These are phyloP conservation scores for Drosophila greeni DNA, from an alignment of 2,888 invertebrate genomes.

Conservation along the genomic window DNA sequence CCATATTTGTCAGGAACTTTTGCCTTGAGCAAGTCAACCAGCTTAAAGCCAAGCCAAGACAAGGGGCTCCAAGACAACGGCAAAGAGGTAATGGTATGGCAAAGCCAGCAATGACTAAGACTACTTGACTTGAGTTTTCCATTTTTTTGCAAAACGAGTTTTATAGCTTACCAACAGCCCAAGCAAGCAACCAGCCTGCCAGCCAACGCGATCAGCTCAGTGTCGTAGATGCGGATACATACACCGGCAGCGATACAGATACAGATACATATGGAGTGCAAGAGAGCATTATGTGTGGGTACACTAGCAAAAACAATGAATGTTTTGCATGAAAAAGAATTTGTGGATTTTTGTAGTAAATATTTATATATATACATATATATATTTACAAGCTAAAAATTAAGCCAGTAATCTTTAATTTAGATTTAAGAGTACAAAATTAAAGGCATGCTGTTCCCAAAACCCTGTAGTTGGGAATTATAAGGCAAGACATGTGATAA, in stretches of 20 bases:
- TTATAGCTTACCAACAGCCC: constrained; percentile 32
- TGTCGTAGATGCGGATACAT: constrained; percentile 18
- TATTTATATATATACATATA: neutral
- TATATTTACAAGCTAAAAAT: neutral
- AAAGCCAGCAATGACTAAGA: constrained; percentile 41
- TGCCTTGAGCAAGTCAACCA: constrained; percentile 49
- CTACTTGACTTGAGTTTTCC: constrained; percentile 45
- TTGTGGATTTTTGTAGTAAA: neutral
- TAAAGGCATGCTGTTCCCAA: neutral
- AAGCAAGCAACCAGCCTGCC: constrained; percentile 13
- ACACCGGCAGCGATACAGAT: constrained; percentile 10
- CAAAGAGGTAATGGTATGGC: constrained; percentile 30
- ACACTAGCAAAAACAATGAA: neutral
- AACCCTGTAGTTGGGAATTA: neutral
- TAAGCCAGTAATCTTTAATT: neutral
- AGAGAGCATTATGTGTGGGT: neutral
- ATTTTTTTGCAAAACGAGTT: constrained; percentile 56
- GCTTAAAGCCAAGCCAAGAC: constrained; percentile 5
- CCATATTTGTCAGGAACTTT: constrained; percentile 60
- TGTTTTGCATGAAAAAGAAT: neutral
- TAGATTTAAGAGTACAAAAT: neutral
- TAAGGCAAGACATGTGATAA: neutral
- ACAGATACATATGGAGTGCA: constrained; percentile 11
- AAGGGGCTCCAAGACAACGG: constrained; percentile 22
- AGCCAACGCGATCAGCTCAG: constrained; percentile 13